phyloP scores from a whole-genome alignment of 1,140 invertebrate species.

The Camponotus vicinus region DNA sequence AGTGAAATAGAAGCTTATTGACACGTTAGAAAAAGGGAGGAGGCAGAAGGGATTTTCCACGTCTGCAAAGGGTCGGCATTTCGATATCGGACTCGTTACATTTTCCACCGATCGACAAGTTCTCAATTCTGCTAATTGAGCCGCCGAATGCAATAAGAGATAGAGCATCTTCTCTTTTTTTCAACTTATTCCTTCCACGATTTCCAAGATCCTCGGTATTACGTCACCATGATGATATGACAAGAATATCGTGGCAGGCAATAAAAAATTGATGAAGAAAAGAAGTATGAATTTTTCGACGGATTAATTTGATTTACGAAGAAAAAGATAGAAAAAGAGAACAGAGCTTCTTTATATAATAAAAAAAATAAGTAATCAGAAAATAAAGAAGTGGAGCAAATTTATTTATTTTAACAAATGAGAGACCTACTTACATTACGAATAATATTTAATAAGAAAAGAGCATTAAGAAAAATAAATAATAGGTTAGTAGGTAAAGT shows the following conservation, averaged over 20 bases:
- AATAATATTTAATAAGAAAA: neutral
- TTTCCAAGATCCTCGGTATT: neutral
- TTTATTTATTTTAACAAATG: neutral
- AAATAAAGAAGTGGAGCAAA: neutral
- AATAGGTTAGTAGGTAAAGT: slow-evolving; percentile 4
- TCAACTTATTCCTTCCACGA: neutral
- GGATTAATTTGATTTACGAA: slow-evolving; percentile 50
- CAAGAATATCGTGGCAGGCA: slow-evolving; percentile 1
- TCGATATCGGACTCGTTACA: slow-evolving; percentile 57
- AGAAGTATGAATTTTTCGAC: slow-evolving; percentile 32
- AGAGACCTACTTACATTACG: neutral
- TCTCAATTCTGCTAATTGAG: slow-evolving; percentile 68
- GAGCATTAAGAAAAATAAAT: neutral
- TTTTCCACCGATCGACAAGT: slow-evolving; percentile 47
- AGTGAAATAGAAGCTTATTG: slow-evolving; percentile 48
- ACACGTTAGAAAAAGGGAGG: slow-evolving; percentile 14
- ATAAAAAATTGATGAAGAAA: slow-evolving; percentile 38
- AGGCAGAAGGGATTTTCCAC: slow-evolving; percentile 31
- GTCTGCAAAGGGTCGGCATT: slow-evolving; percentile 28
- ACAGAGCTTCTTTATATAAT: neutral
- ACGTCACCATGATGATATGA: neutral
- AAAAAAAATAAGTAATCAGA: neutral
- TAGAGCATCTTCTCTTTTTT: neutral
- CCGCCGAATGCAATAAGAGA: slow-evolving; percentile 48
- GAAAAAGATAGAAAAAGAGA: too few species aligned